Evolutionary conservation across 2,888 invertebrate genomes (phyloP).

Genomic region (Dynastes tityus): DNA sequence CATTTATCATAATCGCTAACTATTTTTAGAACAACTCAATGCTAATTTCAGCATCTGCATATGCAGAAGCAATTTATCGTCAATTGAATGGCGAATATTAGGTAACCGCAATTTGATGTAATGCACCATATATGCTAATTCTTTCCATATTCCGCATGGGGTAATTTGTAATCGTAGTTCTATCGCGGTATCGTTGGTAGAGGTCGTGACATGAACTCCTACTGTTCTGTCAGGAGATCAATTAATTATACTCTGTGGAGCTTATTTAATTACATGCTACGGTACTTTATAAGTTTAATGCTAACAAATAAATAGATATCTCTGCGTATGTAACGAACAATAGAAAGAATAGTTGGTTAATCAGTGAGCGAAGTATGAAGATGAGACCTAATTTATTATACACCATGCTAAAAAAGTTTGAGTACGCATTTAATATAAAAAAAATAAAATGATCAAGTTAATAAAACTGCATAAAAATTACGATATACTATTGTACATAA

Average conservation of each 20-base stretch:
- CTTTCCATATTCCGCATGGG: background rate
- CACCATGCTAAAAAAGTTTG: no score
- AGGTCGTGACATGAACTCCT: constrained; percentile 9
- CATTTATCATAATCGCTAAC: constrained; percentile 15
- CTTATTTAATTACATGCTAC: no score
- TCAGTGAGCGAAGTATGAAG: no score
- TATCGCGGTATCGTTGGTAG: background rate
- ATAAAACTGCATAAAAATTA: no score
- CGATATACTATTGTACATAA: no score
- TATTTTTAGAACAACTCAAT: constrained; percentile 5
- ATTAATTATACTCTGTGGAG: background rate
- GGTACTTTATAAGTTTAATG: no score
- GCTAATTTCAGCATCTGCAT: background rate
- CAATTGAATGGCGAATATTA: constrained; percentile 5
- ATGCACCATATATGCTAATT: constrained; percentile 15
- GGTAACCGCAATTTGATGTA: constrained; percentile 5
- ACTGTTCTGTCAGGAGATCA: constrained; percentile 3
- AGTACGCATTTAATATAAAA: no score
- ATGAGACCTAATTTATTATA: no score
- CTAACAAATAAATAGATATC: no score
- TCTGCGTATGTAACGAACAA: no score
- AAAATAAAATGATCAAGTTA: no score
- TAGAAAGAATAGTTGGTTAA: no score
- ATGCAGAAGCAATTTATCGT: background rate
- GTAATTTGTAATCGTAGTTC: background rate